Percentiles rank a stretch among this genome's conserved stretches.
Conservation (phyloP, 2,113 vertebrate genomes). For the Mola mola region DNA sequence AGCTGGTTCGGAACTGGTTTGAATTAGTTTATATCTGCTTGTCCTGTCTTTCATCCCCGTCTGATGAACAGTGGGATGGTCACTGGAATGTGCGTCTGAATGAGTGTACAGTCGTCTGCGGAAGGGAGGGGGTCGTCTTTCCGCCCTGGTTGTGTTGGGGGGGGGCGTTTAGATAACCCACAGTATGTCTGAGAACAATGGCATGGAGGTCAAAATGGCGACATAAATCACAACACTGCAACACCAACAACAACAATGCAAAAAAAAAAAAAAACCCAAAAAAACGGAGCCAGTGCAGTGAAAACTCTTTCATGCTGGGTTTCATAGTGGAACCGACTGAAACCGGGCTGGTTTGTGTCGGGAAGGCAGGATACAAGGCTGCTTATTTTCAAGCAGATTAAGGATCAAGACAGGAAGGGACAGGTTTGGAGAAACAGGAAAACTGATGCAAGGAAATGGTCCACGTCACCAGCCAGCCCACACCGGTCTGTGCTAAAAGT, state of each 20-base stretch:
- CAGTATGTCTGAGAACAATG: slow-evolving; percentile 68
- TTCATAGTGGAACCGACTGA: neutral
- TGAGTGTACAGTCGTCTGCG: slow-evolving; percentile 49
- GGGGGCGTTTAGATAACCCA: slow-evolving; percentile 57
- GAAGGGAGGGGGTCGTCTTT: slow-evolving; percentile 74
- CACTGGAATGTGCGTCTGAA: slow-evolving; percentile 50
- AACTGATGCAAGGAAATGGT: slow-evolving; percentile 80
- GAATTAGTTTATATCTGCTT: no score
- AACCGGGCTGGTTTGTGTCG: neutral
- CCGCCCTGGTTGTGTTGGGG: slow-evolving; percentile 36
- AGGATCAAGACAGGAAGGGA: slow-evolving; percentile 83
- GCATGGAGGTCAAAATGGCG: slow-evolving; percentile 36
- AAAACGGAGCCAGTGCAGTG: no score
- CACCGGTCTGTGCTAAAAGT: slow-evolving; percentile 70
- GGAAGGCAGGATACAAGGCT: neutral
- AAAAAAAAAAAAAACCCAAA: neutral
- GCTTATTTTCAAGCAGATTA: slow-evolving; percentile 78
- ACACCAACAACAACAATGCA: neutral
- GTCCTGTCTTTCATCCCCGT: neutral
- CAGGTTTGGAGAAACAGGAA: slow-evolving; percentile 86
- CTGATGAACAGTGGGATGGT: slow-evolving; percentile 22
- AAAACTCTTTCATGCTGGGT: neutral
- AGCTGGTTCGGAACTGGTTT: no score
- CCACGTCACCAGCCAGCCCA: slow-evolving; percentile 77
- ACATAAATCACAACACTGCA: slow-evolving; percentile 22